Evolutionary conservation across 2,113 vertebrate species (phyloP).

Genomic region (Eretmochelys imbricata): DNA sequence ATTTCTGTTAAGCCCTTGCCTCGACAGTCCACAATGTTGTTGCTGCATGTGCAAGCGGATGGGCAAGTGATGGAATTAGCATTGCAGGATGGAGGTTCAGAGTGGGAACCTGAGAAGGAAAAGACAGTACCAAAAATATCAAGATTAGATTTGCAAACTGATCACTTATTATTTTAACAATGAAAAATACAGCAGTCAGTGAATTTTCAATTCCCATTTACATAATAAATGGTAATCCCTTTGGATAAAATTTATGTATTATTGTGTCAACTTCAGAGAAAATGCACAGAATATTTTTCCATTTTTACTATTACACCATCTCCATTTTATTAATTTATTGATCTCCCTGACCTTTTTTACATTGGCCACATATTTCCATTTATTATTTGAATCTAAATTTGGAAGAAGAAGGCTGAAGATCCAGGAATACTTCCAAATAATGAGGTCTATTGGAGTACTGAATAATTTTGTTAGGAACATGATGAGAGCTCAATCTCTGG

Average conservation of each 20-base stretch:
- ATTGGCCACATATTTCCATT: not conserved
- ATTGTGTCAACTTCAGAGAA: not conserved
- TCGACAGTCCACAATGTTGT: constrained; percentile 96
- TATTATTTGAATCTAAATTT: not conserved
- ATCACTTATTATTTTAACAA: not conserved
- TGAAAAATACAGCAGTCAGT: not conserved
- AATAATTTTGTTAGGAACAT: not conserved
- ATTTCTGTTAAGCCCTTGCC: constrained; percentile 93
- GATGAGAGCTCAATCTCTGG: not conserved
- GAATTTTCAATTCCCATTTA: not conserved
- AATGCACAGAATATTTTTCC: not conserved
- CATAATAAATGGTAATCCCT: not conserved
- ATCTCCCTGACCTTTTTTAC: not conserved
- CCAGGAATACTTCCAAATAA: constrained; percentile 1
- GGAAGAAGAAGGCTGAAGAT: constrained; percentile 3
- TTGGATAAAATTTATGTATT: not conserved
- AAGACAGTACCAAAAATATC: not conserved
- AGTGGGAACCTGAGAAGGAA: constrained; percentile 80
- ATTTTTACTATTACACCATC: not conserved
- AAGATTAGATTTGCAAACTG: not conserved
- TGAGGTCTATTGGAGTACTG: not conserved
- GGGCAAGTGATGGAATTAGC: constrained; percentile 93
- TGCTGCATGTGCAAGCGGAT: constrained; percentile 93
- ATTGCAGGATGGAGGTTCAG: constrained; percentile 87
- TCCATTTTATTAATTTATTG: not conserved